Evolutionary conservation across 2,888 invertebrate species (phyloP).

Genomic region (Mayetiola destructor): DNA sequence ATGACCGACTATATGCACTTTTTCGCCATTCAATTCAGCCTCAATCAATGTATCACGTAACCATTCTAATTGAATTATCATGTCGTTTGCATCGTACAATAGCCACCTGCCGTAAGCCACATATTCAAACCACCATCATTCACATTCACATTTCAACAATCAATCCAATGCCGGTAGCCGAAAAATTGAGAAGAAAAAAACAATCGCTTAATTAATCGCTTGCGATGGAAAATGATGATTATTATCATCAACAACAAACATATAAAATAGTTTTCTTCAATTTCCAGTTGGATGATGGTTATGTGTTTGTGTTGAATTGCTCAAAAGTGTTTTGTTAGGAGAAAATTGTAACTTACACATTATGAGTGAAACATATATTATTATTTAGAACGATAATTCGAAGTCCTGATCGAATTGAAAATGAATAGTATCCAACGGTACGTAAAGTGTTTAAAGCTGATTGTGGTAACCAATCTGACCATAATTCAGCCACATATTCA

Average conservation of each 20-base stretch:
- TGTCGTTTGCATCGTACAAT: slow-evolving; percentile 42
- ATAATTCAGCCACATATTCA: slow-evolving; percentile 50
- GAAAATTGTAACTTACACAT: slow-evolving; percentile 35
- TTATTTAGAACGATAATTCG: slow-evolving; percentile 66
- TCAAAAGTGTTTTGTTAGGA: too few relatives aligned
- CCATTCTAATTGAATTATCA: slow-evolving; percentile 43
- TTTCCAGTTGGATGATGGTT: too few relatives aligned
- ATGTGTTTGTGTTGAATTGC: too few relatives aligned
- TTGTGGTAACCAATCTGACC: slow-evolving; percentile 52
- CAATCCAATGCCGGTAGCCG: too few relatives aligned
- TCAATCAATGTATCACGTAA: slow-evolving; percentile 52
- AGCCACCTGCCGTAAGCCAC: too few relatives aligned
- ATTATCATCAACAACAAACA: too few relatives aligned
- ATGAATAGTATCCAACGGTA: slow-evolving; percentile 64
- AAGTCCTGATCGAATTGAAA: slow-evolving; percentile 49
- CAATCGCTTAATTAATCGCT: too few relatives aligned
- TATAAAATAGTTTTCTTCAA: too few relatives aligned
- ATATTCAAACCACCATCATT: too few relatives aligned
- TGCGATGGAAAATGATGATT: too few relatives aligned
- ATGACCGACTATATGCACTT: slow-evolving; percentile 72
- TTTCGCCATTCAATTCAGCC: slow-evolving; percentile 58
- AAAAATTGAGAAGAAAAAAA: too few relatives aligned
- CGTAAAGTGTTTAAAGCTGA: slow-evolving; percentile 44
- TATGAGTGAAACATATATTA: slow-evolving; percentile 47
- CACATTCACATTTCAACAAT: too few relatives aligned